These are phyloP conservation scores for Hypocryptadius cinnamomeus DNA, from an alignment of 2,113 vertebrate genomes.

Conservation along the genomic window DNA sequence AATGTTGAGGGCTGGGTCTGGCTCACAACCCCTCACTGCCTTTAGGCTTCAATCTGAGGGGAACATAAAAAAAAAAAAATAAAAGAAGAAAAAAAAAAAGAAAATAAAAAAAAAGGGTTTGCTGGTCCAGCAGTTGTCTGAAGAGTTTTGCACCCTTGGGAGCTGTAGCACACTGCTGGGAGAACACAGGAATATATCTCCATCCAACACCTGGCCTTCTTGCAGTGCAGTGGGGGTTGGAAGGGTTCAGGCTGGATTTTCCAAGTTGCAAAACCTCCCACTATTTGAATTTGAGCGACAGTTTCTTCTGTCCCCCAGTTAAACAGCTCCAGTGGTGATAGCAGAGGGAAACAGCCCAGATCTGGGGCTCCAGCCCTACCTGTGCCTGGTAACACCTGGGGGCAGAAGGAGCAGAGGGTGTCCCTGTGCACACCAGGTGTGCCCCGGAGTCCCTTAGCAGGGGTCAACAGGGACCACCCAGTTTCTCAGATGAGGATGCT, in stretches of 20 bases:
- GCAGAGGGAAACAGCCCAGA: neutral
- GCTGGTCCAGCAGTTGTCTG: neutral
- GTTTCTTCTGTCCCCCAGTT: neutral
- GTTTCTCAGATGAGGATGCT: neutral
- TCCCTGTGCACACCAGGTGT: neutral
- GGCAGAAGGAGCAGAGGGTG: neutral
- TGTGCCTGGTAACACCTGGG: neutral
- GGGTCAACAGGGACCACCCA: neutral
- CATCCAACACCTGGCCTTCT: neutral
- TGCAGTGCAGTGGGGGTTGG: accelerated
- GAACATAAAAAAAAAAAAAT: neutral
- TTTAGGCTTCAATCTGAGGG: neutral
- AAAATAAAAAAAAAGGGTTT: neutral
- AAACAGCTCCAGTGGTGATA: neutral
- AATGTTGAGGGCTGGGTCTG: neutral
- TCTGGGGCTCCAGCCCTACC: neutral
- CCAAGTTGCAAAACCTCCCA: neutral
- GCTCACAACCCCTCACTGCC: neutral
- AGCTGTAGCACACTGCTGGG: neutral
- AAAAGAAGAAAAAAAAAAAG: neutral
- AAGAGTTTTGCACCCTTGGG: neutral
- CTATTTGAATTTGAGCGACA: neutral
- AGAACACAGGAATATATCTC: neutral
- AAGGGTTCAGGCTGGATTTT: neutral
- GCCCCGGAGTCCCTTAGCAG: neutral